Conservation (phyloP, 1,140 invertebrate species). For the Brachionus angularis region DNA sequence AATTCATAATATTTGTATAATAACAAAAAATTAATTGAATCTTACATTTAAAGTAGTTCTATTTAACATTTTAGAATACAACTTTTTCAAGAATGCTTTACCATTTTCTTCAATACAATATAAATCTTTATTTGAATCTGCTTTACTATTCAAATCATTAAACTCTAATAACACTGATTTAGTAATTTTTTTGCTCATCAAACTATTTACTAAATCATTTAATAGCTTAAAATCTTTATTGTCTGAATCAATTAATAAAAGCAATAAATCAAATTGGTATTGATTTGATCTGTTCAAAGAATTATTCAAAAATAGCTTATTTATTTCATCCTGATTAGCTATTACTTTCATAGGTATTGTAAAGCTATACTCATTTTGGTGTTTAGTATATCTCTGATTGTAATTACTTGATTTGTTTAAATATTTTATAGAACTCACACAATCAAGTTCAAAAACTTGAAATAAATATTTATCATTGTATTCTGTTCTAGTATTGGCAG, state of each 20-base stretch:
- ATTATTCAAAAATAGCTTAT: background rate
- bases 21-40: background rate
- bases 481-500: background rate
- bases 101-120: background rate
- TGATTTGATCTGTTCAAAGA: background rate
- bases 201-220: conserved; percentile 2
- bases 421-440: conserved; percentile 19
- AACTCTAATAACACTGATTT: conserved; percentile 35
- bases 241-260: conserved; percentile 3
- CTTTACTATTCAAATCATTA: background rate
- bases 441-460: conserved; percentile 19
- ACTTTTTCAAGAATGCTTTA: conserved; percentile 33
- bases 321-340: conserved; percentile 1
- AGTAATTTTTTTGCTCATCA: conserved; percentile 29
- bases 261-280: conserved; percentile 35
- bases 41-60: conserved; percentile 31
- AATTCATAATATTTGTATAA: too few relatives aligned
- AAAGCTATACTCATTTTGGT: conserved; percentile 31
- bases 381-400: conserved; percentile 16
- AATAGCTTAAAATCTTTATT: conserved; percentile 17
- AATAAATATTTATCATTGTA: background rate
- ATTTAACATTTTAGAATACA: conserved; percentile 39
- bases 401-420: conserved; percentile 15
- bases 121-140: background rate
- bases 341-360: conserved; percentile 32